These are phyloP conservation scores for Sebastes alutus DNA, from an alignment of 2,797 vertebrate species.

Conservation along the genomic window DNA sequence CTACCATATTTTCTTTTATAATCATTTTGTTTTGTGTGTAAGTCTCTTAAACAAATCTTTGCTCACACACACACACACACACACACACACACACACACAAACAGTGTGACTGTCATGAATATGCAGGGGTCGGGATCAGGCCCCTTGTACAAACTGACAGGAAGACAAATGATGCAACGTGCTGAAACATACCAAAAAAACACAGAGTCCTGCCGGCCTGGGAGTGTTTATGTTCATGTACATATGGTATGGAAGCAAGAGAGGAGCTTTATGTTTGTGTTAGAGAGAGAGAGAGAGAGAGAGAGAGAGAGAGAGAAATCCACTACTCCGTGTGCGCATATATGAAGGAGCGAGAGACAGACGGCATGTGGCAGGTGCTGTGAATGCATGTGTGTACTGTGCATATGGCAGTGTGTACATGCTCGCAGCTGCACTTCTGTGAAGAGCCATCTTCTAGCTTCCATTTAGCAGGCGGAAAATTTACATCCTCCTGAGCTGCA, in stretches of 20 bases:
- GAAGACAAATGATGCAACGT: slow-evolving; percentile 64
- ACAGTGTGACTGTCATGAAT: slow-evolving; percentile 44
- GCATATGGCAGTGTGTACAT: background rate
- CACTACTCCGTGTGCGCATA: background rate
- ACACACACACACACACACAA: background rate
- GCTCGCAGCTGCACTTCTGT: slow-evolving; percentile 1
- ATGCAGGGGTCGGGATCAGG: slow-evolving; percentile 36
- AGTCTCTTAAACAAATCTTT: background rate
- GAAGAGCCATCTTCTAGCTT: slow-evolving; percentile 9
- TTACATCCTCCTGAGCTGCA: slow-evolving; percentile 24
- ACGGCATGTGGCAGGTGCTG: background rate
- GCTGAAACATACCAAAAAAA: slow-evolving; percentile 43
- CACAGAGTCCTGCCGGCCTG: too few species aligned
- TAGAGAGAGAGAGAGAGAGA: background rate
- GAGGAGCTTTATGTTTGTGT: background rate
- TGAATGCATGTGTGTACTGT: background rate
- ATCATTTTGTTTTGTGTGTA: background rate
- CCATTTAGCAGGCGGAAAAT: slow-evolving; percentile 9
- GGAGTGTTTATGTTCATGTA: background rate
- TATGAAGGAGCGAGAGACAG: background rate
- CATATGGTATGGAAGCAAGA: background rate
- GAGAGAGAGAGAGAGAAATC: background rate
- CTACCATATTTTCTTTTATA: background rate
- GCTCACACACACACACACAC: background rate
- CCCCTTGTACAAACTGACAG: slow-evolving; percentile 44